Base-by-base conservation (phyloP, 2,888 invertebrate species). In the Zootermopsis nevadensis region DNA sequence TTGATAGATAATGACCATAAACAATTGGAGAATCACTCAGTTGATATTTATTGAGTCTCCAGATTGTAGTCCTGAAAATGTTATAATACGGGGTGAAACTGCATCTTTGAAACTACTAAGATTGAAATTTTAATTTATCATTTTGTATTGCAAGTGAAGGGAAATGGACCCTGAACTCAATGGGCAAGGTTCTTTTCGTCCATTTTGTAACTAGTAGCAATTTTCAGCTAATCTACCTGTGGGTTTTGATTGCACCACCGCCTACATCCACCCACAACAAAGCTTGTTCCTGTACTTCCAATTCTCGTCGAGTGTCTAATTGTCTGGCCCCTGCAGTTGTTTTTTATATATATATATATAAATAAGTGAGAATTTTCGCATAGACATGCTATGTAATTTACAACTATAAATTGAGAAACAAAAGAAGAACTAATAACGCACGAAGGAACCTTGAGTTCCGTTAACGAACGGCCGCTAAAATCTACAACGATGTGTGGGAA, bases 381-480 rank as follows among this genome's bases (percentile, higher is more conserved):
- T 74, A 7, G 15, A 38, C 35, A 10, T 74, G 74, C 74, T 35
- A 74, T 74, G 74, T 74, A 74, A 74, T 74, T 74, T 74, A 74
- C 74, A 74, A 24, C 74, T 38, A 74, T 38, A 74, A 74, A 38
- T 74, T 74, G 38, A 12, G 38, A 74, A 74, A 74, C 74, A 42
- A 74, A 74, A 42, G 31, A n/a, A 22, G 38, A 74, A n/a, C 74
- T 10, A n/a, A 42, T 38, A 74, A 74, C n/a, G 24, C n/a, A 35
- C 12, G 24, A 60, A 6, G 4, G 38, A 33, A 38, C 69, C 69
- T 69, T 69, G 4, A 74, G 27, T 38, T 38, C 74, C 35, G 74
- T 74, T 74, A 38, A 74, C 74, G 74, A 74, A 74, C n/a, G 33
- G n/a, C n/a, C 33, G 42, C 74, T 38, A 74, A 38, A 24, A 33